Evolutionary conservation across 2,797 vertebrate species (phyloP), one percentile per base, ranked within the genome.

Genomic region (Trachurus trachurus): DNA sequence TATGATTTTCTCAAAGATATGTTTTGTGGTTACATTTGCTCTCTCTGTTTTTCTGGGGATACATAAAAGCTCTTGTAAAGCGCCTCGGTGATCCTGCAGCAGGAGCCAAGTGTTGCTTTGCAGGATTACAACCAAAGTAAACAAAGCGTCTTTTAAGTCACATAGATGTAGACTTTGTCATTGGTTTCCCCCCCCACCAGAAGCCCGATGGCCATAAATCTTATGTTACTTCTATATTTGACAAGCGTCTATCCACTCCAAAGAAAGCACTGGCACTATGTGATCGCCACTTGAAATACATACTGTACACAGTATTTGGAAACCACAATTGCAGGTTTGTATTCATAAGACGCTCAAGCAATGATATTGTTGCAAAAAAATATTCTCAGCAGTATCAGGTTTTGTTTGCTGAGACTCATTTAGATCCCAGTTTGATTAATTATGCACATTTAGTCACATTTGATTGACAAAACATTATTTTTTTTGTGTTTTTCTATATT

Each of bases 311-410:
- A 88, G 80, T 70, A 88, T 88, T 87, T 83, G 74, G 78, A 95
- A 94, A 75, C 95, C 95, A 94, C 93, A 96, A 95, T 95, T 95
- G 88, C 91, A 92, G 94, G 93, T 94, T 94, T 87, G 83, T 71
- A 72, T 91, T 83, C 83, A 79, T 76, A 81, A 88, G 80, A 83
- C 73, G 85, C 78, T 86, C 59, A 76, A 88, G 86, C 74, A 76
- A 85, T 87, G 86, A 93, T 91, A 93, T 92, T 93, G 92, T 92
- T 91, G 89, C 62, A 86, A 83, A 88, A 92, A 92, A 89, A 85
- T 82, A 87, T 89, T 92, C 90, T 84, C 87, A 89, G 84, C 85
- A 76, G 88, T 92, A 93, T 94, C 94, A 81, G 82, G 84, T 94
- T 94, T 83, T 94, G 90, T 94, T 91, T 93, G 65, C 78, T 56